These are phyloP conservation scores for Nomada ferruginata DNA, from an alignment of 2,888 invertebrate species.

Conservation along the genomic window DNA sequence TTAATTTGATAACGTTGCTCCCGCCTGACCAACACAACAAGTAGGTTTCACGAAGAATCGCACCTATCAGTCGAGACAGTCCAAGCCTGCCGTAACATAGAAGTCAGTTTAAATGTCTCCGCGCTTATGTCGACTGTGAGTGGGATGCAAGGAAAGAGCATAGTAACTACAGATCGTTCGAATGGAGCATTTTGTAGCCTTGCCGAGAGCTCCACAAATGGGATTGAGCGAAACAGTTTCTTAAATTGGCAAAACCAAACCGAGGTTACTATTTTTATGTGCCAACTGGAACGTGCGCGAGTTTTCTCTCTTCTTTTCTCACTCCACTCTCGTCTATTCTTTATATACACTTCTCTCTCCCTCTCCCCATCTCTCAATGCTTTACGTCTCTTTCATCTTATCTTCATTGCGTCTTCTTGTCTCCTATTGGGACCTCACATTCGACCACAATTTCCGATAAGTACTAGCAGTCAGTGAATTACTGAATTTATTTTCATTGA, in stretches of 20 bases:
- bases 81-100: constrained; percentile 6
- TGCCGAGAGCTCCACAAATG: constrained; percentile 52
- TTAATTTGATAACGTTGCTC: no score
- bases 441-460: constrained; percentile 19
- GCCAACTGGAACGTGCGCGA: constrained; percentile 63
- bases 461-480: constrained; percentile 4
- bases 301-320: constrained; percentile 11
- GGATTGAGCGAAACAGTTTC: constrained; percentile 61
- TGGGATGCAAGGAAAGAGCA: constrained; percentile 23
- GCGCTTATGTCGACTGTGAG: background rate
- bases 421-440: background rate
- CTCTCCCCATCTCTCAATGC: background rate
- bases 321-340: background rate
- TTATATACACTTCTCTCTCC: background rate
- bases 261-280: constrained; percentile 62
- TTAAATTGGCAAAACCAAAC: constrained; percentile 63
- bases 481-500: constrained; percentile 8
- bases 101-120: constrained; percentile 13
- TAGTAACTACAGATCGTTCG: constrained; percentile 51
- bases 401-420: background rate
- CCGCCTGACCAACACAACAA: background rate
- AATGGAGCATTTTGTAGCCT: constrained; percentile 51
- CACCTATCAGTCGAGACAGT: background rate
- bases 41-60: no score
- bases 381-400: background rate